Percentiles rank a stretch among this genome's conserved stretches.
Evolutionary conservation across 2,113 vertebrate genomes (phyloP).

Genomic region (Parus major): DNA sequence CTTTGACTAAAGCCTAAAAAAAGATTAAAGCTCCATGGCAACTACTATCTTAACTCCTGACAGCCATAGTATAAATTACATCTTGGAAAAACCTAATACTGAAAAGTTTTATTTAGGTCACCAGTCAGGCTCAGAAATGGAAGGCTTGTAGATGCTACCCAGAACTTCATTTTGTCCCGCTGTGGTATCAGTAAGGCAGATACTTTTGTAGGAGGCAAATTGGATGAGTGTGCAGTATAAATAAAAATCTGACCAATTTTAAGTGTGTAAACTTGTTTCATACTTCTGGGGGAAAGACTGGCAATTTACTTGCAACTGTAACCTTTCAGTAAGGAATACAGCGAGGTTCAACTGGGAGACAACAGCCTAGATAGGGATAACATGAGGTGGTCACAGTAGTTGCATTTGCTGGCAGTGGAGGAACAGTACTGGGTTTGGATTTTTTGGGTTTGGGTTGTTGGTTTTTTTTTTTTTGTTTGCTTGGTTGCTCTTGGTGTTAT

Average conservation of each 20-base stretch:
- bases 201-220: not conserved
- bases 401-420: not conserved
- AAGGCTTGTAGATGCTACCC: not conserved
- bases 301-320: not conserved
- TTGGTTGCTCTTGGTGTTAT: not conserved
- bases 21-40: constrained; percentile 69
- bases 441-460: not conserved
- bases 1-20: constrained; percentile 65
- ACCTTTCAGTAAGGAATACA: not conserved
- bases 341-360: not conserved
- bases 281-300: not conserved
- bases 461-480: not conserved
- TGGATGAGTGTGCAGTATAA: not conserved
- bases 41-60: constrained; percentile 66
- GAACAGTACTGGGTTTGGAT: not conserved
- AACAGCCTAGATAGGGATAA: not conserved
- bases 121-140: not conserved
- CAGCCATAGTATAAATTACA: constrained; percentile 51
- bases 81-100: constrained; percentile 60
- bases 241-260: not conserved
- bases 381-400: not conserved
- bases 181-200: not conserved
- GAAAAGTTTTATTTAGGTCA: constrained; percentile 64
- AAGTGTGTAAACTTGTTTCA: not conserved
- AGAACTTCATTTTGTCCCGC: not conserved